Evolutionary conservation across 2,113 vertebrate species (phyloP).

Genomic region (Physeter macrocephalus): DNA sequence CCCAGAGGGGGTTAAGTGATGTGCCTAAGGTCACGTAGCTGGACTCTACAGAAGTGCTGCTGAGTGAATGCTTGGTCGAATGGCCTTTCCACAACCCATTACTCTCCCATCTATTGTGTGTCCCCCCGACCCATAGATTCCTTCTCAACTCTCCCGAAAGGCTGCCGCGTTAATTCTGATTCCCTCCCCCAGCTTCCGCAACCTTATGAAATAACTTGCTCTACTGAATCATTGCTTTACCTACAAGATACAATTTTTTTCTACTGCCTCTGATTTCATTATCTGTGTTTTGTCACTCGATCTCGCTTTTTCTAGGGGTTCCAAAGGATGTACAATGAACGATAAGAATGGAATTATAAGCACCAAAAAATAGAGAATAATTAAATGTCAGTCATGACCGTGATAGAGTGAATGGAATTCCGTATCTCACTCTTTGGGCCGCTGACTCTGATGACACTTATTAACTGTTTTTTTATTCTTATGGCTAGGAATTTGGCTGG

Average conservation of each 20-base stretch:
- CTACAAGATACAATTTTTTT: conserved; percentile 84
- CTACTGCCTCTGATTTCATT: conserved; percentile 83
- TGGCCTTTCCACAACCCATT: neutral
- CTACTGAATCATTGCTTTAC: conserved; percentile 76
- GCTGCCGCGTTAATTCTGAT: conserved; percentile 68
- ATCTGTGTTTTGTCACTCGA: conserved; percentile 84
- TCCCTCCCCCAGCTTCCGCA: conserved; percentile 67
- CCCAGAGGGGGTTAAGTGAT: neutral
- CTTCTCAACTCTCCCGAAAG: conserved; percentile 65
- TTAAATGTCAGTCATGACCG: conserved; percentile 84
- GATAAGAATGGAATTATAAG: conserved; percentile 85
- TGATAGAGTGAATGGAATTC: conserved; percentile 82
- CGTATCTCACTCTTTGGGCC: conserved; percentile 80
- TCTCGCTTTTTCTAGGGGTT: conserved; percentile 82
- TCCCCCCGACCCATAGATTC: neutral
- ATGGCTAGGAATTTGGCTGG: conserved; percentile 76
- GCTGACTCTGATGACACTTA: conserved; percentile 77
- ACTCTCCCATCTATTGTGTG: neutral
- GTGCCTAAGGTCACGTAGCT: neutral
- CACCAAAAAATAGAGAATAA: conserved; percentile 84
- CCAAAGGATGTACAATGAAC: conserved; percentile 82
- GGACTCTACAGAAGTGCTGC: neutral
- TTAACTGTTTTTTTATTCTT: conserved; percentile 78
- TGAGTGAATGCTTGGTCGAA: neutral
- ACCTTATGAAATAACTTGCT: conserved; percentile 76